Conservation (phyloP, 2,888 invertebrate species). For the Oscheius sp. region DNA sequence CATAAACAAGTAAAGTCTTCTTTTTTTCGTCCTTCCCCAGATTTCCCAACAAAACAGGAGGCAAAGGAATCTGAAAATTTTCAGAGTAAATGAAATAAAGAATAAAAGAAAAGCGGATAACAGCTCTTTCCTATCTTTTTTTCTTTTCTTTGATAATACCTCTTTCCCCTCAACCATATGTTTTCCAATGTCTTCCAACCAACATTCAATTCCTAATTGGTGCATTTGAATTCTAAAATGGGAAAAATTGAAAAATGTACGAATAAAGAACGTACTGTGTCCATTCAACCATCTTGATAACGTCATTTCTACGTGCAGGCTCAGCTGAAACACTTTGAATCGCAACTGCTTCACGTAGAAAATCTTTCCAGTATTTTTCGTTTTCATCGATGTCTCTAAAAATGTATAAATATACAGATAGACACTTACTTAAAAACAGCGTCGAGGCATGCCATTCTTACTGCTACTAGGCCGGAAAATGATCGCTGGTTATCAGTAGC, state of each 20-base stretch:
- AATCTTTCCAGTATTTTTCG: constrained; percentile 37
- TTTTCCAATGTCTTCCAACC: constrained; percentile 47
- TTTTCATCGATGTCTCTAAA: constrained; percentile 39
- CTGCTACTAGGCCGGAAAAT: not conserved
- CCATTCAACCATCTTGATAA: constrained; percentile 88
- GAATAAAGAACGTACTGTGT: constrained; percentile 64
- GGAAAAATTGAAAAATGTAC: not conserved
- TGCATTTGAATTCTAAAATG: constrained; percentile 35
- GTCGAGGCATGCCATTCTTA: constrained; percentile 1
- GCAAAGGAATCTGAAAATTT: constrained; percentile 47
- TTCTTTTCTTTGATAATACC: constrained; percentile 16
- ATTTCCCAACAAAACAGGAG: constrained; percentile 63
- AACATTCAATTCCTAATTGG: constrained; percentile 38
- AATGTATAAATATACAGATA: not conserved
- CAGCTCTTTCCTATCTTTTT: not conserved
- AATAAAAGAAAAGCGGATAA: not conserved
- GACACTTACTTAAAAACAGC: constrained; percentile 16
- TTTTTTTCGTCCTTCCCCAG: constrained; percentile 83
- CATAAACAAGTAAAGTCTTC: constrained; percentile 92
- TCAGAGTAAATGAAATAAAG: not conserved
- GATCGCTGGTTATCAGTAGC: constrained; percentile 2
- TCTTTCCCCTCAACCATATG: constrained; percentile 49
- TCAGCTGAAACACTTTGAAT: constrained; percentile 93
- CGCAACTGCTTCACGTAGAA: constrained; percentile 80
- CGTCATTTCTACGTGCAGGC: constrained; percentile 83